These are phyloP conservation scores for Eugnorisma glareosa DNA, from an alignment of 2,888 invertebrate species.

Conservation along the genomic window DNA sequence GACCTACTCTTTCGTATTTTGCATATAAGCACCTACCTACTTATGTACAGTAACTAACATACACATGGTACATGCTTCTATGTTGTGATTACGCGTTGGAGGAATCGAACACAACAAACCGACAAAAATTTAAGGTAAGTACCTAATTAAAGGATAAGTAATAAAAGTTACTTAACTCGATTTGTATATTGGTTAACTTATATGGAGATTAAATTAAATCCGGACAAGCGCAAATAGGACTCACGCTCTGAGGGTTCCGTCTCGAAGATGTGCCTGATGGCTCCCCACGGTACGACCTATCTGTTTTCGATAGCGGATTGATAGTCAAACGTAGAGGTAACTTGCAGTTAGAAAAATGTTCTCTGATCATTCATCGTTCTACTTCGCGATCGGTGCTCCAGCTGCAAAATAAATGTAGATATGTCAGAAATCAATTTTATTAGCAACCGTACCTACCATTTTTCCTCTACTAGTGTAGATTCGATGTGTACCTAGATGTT, in stretches of 20 bases:
- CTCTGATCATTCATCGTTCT: neutral
- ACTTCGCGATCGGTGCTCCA: neutral
- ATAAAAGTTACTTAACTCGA: no score
- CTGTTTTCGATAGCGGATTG: neutral
- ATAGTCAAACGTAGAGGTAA: neutral
- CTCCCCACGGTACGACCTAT: neutral
- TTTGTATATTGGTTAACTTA: neutral
- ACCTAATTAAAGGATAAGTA: no score
- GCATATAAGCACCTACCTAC: neutral
- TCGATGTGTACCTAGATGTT: no score
- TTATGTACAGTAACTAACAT: neutral
- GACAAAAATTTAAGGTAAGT: no score
- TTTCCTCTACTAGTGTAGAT: no score
- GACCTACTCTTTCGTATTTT: constrained; percentile 23
- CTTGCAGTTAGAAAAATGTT: neutral
- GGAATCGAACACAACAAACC: neutral
- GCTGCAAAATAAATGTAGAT: no score
- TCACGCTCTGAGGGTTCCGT: neutral
- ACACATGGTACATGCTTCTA: neutral
- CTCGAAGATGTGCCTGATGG: neutral
- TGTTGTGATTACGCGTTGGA: neutral
- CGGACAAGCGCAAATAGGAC: neutral
- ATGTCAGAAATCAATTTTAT: neutral
- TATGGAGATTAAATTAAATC: neutral
- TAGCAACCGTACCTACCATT: neutral